phyloP scores from a whole-genome alignment of 2,113 vertebrate species.

The Rhombomys opimus region DNA sequence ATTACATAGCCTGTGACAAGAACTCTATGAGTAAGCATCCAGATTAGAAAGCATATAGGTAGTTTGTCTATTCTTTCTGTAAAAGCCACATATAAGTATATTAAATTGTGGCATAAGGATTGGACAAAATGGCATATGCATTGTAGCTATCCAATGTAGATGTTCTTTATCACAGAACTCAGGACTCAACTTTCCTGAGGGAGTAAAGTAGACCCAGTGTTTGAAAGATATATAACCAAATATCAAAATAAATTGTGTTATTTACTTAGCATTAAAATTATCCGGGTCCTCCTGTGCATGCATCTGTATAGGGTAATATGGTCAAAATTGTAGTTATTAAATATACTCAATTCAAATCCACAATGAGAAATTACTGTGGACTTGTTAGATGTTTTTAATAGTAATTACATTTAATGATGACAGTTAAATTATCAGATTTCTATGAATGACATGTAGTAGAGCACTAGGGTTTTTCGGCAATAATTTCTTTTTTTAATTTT shows the following conservation, averaged over 20 bases:
- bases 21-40: neutral
- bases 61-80: neutral
- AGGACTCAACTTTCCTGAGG: neutral
- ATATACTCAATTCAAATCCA: neutral
- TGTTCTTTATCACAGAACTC: neutral
- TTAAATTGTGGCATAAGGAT: neutral
- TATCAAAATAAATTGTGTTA: neutral
- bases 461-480: neutral
- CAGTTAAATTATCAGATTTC: neutral
- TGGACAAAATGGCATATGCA: neutral
- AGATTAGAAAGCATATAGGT: neutral
- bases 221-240: neutral
- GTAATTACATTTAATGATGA: neutral
- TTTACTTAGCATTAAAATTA: neutral
- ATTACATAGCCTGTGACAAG: neutral
- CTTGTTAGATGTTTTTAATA: neutral
- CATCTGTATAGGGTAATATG: neutral
- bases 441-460: neutral
- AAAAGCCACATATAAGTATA: neutral
- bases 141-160: neutral
- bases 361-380: neutral
- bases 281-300: neutral
- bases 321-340: neutral
- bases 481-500: neutral
- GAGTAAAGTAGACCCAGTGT: neutral